These are phyloP conservation scores for Deroplatys truncata DNA, from an alignment of 2,888 invertebrate species.

Conservation along the genomic window DNA sequence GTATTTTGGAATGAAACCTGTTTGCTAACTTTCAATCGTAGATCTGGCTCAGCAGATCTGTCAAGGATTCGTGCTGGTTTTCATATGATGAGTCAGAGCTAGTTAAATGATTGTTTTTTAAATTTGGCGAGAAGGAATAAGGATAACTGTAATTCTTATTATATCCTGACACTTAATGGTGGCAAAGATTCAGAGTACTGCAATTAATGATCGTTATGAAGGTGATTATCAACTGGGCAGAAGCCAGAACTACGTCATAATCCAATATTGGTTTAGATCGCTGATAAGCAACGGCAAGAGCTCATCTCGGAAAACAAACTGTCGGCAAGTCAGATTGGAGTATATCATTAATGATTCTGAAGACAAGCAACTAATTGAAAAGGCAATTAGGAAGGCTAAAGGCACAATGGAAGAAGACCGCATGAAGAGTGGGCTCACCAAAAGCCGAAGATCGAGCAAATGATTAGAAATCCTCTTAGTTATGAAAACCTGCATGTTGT, in stretches of 20 bases:
- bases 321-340: not conserved
- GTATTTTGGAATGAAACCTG: not conserved
- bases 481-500: too few species aligned
- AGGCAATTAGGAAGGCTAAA: constrained; percentile 9
- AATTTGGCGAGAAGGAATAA: not conserved
- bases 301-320: constrained; percentile 1
- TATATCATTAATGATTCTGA: not conserved
- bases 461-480: not conserved
- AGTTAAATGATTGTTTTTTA: not conserved
- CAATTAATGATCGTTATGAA: not conserved
- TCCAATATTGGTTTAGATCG: not conserved
- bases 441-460: not conserved
- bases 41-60: not conserved
- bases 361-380: constrained; percentile 22
- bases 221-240: not conserved
- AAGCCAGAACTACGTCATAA: not conserved
- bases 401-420: not conserved
- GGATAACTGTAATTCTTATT: not conserved
- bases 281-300: not conserved
- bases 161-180: not conserved
- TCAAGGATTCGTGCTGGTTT: not conserved
- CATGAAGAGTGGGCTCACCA: not conserved
- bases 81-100: not conserved
- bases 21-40: not conserved
- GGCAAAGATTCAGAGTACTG: not conserved